Percentiles rank a stretch among this genome's conserved stretches.
phyloP scores from a whole-genome alignment of 1,140 invertebrate genomes.

The Drosophila trapezifrons region DNA sequence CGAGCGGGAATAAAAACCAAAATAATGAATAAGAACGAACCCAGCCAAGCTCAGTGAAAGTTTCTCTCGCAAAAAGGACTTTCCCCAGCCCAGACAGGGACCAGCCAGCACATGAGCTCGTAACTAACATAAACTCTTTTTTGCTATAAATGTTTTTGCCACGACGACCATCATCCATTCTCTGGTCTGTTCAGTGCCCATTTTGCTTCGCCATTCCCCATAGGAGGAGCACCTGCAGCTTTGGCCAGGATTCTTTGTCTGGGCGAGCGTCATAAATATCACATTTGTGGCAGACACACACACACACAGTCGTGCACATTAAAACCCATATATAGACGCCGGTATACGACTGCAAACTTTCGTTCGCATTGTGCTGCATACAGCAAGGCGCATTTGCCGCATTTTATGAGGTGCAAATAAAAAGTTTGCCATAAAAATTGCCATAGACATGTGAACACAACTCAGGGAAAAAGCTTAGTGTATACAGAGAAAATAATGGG shows the following conservation, averaged over 20 bases:
- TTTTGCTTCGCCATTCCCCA: slow-evolving; percentile 5
- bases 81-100: slow-evolving; percentile 21
- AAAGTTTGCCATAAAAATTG: slow-evolving; percentile 79
- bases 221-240: slow-evolving; percentile 41
- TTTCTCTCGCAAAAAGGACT: slow-evolving; percentile 36
- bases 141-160: slow-evolving; percentile 29
- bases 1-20: slow-evolving; percentile 39
- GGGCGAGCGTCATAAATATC: slow-evolving; percentile 74
- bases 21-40: slow-evolving; percentile 42
- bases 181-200: slow-evolving; percentile 29
- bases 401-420: slow-evolving; percentile 82
- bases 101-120: slow-evolving; percentile 13
- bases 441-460: slow-evolving; percentile 70
- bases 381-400: slow-evolving; percentile 71
- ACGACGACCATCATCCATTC: slow-evolving; percentile 12
- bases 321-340: slow-evolving; percentile 12
- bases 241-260: slow-evolving; percentile 56
- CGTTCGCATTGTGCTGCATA: slow-evolving; percentile 76
- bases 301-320: slow-evolving; percentile 3
- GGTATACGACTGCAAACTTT: slow-evolving; percentile 43
- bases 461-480: slow-evolving; percentile 9
- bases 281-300: slow-evolving; percentile 79
- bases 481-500: slow-evolving; percentile 10
- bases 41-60: slow-evolving; percentile 53
- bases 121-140: slow-evolving; percentile 46